Evolutionary conservation across 2,113 vertebrate species (phyloP).

Genomic region (Pampusana beccarii): DNA sequence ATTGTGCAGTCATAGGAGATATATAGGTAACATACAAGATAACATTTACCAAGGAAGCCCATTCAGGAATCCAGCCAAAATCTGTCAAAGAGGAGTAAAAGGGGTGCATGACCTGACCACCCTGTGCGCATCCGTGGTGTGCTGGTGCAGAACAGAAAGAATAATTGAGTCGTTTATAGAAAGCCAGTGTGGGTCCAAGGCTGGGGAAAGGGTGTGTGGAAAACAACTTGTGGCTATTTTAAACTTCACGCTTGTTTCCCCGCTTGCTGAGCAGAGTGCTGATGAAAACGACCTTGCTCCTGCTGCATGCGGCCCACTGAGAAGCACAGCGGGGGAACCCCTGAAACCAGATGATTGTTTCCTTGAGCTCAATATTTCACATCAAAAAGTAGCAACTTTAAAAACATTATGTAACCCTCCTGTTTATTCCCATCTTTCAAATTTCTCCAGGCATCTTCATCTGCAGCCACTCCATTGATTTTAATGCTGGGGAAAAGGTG

Average conservation of each 20-base stretch:
- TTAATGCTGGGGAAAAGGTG: background rate
- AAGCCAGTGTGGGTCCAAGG: background rate
- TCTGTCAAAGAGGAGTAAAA: background rate
- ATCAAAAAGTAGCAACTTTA: background rate
- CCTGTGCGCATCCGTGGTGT: rapidly evolving
- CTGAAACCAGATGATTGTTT: background rate
- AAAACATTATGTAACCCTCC: background rate
- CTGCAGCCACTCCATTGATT: background rate
- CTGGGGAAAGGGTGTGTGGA: background rate
- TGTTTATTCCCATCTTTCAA: background rate
- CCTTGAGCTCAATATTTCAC: background rate
- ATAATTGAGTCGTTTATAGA: background rate
- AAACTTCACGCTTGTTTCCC: background rate
- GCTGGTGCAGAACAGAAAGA: background rate
- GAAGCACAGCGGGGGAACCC: background rate
- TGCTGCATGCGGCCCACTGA: background rate
- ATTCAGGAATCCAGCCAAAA: background rate
- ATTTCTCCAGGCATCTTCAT: background rate
- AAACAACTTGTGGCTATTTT: background rate
- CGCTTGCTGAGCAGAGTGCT: background rate
- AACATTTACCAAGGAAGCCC: rapidly evolving
- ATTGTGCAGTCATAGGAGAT: background rate
- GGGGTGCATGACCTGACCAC: background rate
- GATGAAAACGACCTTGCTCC: background rate
- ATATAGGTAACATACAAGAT: rapidly evolving